Evolutionary conservation across 1,140 invertebrate species (phyloP).

Genomic region (Caenorhabditis tropicalis): DNA sequence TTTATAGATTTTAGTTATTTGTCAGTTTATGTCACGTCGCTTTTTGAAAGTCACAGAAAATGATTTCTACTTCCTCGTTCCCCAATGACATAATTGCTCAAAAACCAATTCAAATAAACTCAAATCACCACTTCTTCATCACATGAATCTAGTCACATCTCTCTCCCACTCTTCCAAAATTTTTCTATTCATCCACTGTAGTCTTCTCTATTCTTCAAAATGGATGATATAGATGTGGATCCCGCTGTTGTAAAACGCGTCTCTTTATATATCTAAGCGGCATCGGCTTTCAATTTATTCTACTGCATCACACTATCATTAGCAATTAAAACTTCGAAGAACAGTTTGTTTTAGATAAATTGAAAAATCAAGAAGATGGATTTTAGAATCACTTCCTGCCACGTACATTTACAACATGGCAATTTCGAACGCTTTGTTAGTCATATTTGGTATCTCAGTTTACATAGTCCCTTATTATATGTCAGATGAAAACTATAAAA

Average conservation of each 20-base stretch:
- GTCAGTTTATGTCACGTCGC: background rate
- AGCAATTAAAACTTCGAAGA: constrained; percentile 1
- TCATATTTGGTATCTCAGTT: background rate
- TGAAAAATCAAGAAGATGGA: no score
- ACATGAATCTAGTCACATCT: background rate
- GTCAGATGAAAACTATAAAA: constrained; percentile 26
- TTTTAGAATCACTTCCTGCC: background rate
- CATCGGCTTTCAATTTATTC: constrained; percentile 20
- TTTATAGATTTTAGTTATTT: background rate
- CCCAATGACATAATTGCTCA: background rate
- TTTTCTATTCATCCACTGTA: background rate
- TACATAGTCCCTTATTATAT: constrained; percentile 36
- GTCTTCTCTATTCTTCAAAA: background rate
- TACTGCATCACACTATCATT: constrained; percentile 20
- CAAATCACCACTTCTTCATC: background rate
- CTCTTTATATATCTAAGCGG: background rate
- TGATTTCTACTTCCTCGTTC: constrained; percentile 2
- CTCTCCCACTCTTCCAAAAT: background rate
- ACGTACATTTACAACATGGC: constrained; percentile 30
- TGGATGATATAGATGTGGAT: background rate
- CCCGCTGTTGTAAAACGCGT: background rate
- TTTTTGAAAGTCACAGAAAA: background rate
- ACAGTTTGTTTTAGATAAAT: background rate
- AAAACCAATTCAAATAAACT: background rate
- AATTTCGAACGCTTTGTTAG: background rate